Conservation (phyloP, 1,140 invertebrate species). For the Archegozetes longisetosus region DNA sequence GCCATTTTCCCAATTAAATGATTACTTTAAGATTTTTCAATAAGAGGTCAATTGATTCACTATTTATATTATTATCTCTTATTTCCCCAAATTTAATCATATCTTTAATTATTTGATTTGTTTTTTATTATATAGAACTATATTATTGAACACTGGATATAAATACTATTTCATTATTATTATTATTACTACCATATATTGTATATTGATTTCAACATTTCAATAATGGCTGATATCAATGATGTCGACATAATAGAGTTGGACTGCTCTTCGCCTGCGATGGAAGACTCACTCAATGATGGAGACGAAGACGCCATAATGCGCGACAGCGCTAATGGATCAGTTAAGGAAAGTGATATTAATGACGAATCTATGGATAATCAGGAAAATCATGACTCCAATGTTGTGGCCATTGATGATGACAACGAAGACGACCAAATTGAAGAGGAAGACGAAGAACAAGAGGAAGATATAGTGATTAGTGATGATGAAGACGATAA, state of each 20-base stretch:
- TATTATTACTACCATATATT: no score
- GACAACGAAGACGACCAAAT: neutral
- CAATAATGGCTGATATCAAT: neutral
- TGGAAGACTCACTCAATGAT: neutral
- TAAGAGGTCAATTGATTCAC: no score
- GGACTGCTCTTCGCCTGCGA: neutral
- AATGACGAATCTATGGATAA: neutral
- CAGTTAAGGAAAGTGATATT: neutral
- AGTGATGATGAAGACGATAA: conserved; percentile 1
- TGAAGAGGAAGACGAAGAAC: neutral
- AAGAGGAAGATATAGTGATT: conserved; percentile 2
- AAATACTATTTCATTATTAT: no score
- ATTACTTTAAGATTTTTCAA: no score
- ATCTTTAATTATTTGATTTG: no score
- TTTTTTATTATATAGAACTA: no score
- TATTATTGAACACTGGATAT: no score
- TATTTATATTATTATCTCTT: no score
- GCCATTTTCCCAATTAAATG: no score
- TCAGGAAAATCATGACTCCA: neutral
- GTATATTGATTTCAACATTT: no score
- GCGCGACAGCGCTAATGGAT: neutral
- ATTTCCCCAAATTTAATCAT: no score
- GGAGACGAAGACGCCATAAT: neutral
- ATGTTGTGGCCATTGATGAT: neutral
- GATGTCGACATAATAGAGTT: neutral